Percentiles rank a stretch among this genome's conserved stretches.
These are phyloP conservation scores for Chiroxiphia lanceolata DNA, from an alignment of 2,797 vertebrate species.

Conservation along the genomic window DNA sequence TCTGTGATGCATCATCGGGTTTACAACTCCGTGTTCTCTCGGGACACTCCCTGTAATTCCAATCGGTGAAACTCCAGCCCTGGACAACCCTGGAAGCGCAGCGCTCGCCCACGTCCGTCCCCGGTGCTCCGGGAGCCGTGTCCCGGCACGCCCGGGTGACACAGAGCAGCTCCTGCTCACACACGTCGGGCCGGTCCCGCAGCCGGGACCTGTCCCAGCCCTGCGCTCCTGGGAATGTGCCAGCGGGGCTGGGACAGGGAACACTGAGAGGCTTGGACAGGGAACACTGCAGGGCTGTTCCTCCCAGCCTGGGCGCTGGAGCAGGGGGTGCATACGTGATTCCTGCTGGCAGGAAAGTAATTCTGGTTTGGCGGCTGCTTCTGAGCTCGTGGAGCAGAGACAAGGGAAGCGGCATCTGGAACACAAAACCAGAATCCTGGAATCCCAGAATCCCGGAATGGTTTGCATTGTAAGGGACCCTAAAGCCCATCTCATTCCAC, in stretches of 20 bases:
- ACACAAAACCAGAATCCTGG: rapidly evolving
- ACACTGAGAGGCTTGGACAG: too few relatives aligned
- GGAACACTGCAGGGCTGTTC: too few relatives aligned
- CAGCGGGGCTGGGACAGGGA: too few relatives aligned
- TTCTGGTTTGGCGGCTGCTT: too few relatives aligned
- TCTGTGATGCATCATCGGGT: rapidly evolving
- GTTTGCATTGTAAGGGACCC: too few relatives aligned
- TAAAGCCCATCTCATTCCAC: too few relatives aligned
- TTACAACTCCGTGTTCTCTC: background rate
- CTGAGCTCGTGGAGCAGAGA: too few relatives aligned
- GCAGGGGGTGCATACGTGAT: background rate
- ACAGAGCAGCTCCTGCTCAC: background rate
- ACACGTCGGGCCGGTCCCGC: background rate
- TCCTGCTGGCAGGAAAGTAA: background rate
- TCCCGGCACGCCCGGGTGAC: background rate
- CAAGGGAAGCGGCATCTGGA: background rate
- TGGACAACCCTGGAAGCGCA: background rate
- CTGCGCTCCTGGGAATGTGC: rapidly evolving
- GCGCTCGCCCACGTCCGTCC: too few relatives aligned
- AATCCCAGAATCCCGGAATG: rapidly evolving
- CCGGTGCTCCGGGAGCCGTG: background rate
- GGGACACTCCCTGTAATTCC: background rate
- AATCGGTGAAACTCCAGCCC: background rate
- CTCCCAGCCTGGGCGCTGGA: too few relatives aligned
- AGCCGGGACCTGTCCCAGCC: background rate